A percentile compares a stretch with the other conserved stretches of the same genome.
Conservation (phyloP, 1,140 invertebrate genomes). For the Marisa cornuarietis region DNA sequence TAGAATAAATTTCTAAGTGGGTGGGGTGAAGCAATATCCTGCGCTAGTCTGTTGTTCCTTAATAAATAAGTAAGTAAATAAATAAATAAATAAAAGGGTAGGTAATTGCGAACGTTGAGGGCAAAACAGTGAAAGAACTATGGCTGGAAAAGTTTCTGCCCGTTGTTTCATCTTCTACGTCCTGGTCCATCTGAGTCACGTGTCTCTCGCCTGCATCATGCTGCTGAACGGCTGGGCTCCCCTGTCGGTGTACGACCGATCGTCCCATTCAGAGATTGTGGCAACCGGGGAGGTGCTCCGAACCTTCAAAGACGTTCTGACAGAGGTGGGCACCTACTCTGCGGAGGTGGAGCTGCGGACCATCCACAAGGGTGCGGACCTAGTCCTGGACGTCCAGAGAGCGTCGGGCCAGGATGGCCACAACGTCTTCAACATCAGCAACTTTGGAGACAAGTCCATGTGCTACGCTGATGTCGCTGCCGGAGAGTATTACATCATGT, state of each 20-base stretch:
- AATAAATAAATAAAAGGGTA: too few species aligned
- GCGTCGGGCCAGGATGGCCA: slow-evolving; percentile 11
- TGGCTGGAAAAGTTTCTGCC: too few species aligned
- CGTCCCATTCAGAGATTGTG: slow-evolving; percentile 56
- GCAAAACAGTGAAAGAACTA: too few species aligned
- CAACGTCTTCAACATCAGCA: slow-evolving; percentile 56
- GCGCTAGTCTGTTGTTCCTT: too few species aligned
- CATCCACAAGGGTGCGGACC: slow-evolving; percentile 53
- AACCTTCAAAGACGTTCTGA: slow-evolving; percentile 50
- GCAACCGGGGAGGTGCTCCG: slow-evolving; percentile 44
- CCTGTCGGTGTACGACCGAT: slow-evolving; percentile 54
- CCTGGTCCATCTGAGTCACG: slow-evolving; percentile 22
- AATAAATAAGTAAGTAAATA: too few species aligned
- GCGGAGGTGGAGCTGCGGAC: slow-evolving; percentile 50
- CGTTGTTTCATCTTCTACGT: slow-evolving; percentile 20
- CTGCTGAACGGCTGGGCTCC: slow-evolving; percentile 63
- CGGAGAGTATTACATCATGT: slow-evolving; percentile 58
- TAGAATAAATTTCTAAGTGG: too few species aligned
- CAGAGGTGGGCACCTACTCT: slow-evolving; percentile 51
- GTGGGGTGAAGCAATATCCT: too few species aligned
- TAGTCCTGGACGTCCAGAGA: slow-evolving; percentile 35
- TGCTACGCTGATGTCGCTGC: slow-evolving; percentile 61
- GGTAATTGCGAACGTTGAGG: too few species aligned
- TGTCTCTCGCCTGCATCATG: slow-evolving; percentile 51
- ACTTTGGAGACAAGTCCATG: slow-evolving; percentile 63